Conservation (phyloP, 2,797 vertebrate species). For the Catamblyrhynchus diadema region DNA sequence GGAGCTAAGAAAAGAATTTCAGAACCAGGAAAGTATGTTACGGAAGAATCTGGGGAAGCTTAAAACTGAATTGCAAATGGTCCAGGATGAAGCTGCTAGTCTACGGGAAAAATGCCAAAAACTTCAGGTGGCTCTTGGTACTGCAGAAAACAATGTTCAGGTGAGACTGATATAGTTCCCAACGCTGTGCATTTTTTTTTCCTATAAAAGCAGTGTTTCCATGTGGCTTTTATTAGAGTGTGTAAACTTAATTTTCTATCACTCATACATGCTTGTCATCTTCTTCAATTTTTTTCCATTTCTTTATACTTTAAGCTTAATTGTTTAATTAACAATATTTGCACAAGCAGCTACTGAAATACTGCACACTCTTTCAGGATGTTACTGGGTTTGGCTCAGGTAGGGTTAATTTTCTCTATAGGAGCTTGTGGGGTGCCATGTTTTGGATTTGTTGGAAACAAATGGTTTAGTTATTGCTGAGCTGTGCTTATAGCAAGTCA, state of each 20-base stretch:
- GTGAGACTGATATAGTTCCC: conserved; percentile 58
- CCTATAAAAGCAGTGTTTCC: neutral
- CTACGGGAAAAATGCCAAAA: conserved; percentile 90
- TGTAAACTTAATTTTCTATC: neutral
- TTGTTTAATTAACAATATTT: neutral
- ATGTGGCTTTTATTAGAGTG: neutral
- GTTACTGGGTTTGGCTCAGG: neutral
- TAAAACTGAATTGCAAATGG: conserved; percentile 87
- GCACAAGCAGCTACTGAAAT: neutral
- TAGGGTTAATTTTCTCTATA: neutral
- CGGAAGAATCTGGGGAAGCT: conserved; percentile 93
- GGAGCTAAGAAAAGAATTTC: conserved; percentile 92
- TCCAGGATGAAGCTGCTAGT: conserved; percentile 89
- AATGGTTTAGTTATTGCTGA: neutral
- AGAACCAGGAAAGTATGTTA: conserved; percentile 90
- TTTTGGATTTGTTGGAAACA: neutral
- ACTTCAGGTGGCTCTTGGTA: conserved; percentile 84
- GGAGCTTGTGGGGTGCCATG: neutral
- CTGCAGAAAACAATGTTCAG: conserved; percentile 85
- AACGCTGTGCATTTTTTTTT: neutral
- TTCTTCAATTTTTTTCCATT: neutral
- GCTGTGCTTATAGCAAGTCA: neutral
- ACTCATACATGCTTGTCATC: neutral
- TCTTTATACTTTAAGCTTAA: neutral
- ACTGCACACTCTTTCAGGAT: neutral